phyloP scores from a whole-genome alignment of 2,797 vertebrate species.

The Pterois miles region DNA sequence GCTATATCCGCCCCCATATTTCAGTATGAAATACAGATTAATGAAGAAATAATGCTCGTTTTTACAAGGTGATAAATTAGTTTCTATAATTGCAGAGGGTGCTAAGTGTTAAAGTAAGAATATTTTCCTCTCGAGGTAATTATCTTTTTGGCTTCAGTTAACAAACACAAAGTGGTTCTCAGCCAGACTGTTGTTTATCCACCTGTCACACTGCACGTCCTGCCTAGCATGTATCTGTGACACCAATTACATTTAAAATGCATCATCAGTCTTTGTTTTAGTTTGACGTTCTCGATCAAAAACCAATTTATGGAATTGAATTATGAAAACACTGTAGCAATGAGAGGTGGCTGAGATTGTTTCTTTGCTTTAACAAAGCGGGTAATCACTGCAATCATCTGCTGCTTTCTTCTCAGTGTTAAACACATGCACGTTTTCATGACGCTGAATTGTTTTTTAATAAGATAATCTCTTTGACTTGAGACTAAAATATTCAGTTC shows the following conservation, averaged over 20 bases:
- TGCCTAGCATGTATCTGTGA: slow-evolving; percentile 25
- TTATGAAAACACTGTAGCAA: slow-evolving; percentile 6
- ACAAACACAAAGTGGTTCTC: slow-evolving; percentile 12
- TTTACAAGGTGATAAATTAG: background rate
- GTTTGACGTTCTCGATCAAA: slow-evolving; percentile 11
- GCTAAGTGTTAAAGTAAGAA: background rate
- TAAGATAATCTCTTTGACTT: background rate
- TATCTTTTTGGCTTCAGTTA: slow-evolving; percentile 30
- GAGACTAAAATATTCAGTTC: background rate
- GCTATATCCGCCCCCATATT: background rate
- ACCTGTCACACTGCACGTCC: slow-evolving; percentile 4
- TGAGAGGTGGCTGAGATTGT: background rate
- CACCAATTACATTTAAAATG: slow-evolving; percentile 38
- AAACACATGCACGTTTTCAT: slow-evolving; percentile 1
- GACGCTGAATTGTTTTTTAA: slow-evolving; percentile 6
- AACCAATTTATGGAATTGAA: slow-evolving; percentile 13
- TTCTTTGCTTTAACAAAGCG: slow-evolving; percentile 20
- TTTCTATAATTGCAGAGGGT: background rate
- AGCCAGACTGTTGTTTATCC: slow-evolving; percentile 33
- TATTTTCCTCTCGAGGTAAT: slow-evolving; percentile 25
- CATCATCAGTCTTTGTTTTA: slow-evolving; percentile 35
- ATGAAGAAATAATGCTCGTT: background rate
- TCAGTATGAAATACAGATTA: background rate
- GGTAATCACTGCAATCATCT: slow-evolving; percentile 25
- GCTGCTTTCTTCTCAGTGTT: slow-evolving; percentile 2